Percentiles rank a stretch among this genome's conserved stretches.
These are phyloP conservation scores for Ammodramus savannarum DNA, from an alignment of 2,113 vertebrate species.

Conservation along the genomic window DNA sequence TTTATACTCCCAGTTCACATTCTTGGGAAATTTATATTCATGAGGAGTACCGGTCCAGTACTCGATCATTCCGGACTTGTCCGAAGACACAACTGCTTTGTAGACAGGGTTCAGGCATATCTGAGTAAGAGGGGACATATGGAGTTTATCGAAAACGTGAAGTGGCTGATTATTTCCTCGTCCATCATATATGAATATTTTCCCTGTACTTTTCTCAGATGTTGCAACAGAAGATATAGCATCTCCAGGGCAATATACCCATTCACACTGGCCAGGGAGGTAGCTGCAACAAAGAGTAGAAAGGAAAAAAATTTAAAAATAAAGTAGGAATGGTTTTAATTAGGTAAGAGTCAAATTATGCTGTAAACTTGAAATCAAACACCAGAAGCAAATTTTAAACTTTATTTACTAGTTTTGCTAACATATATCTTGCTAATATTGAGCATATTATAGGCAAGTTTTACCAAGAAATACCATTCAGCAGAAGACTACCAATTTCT, in stretches of 20 bases:
- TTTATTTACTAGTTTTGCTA: background rate
- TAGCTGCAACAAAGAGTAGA: slow-evolving; percentile 73
- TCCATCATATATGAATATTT: slow-evolving; percentile 95
- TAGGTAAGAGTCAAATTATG: background rate
- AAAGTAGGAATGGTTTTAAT: background rate
- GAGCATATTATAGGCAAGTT: background rate
- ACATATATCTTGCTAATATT: background rate
- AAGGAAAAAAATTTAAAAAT: background rate
- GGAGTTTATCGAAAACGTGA: slow-evolving; percentile 91
- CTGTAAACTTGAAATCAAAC: background rate
- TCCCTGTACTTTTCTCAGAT: slow-evolving; percentile 94
- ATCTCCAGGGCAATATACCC: slow-evolving; percentile 96
- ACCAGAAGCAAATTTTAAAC: background rate
- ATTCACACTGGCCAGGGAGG: slow-evolving; percentile 91
- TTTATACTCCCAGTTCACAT: slow-evolving; percentile 93
- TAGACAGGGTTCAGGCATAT: slow-evolving; percentile 88
- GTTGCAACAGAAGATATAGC: slow-evolving; percentile 94
- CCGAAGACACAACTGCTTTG: slow-evolving; percentile 90
- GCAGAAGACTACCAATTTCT: background rate
- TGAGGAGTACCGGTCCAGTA: slow-evolving; percentile 94
- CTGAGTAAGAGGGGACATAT: slow-evolving; percentile 85
- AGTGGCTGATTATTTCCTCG: slow-evolving; percentile 87
- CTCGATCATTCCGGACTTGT: slow-evolving; percentile 95
- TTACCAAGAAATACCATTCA: background rate
- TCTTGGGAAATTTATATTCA: slow-evolving; percentile 91